phyloP scores from a whole-genome alignment of 2,113 vertebrate genomes.

The Pseudonaja textilis region DNA sequence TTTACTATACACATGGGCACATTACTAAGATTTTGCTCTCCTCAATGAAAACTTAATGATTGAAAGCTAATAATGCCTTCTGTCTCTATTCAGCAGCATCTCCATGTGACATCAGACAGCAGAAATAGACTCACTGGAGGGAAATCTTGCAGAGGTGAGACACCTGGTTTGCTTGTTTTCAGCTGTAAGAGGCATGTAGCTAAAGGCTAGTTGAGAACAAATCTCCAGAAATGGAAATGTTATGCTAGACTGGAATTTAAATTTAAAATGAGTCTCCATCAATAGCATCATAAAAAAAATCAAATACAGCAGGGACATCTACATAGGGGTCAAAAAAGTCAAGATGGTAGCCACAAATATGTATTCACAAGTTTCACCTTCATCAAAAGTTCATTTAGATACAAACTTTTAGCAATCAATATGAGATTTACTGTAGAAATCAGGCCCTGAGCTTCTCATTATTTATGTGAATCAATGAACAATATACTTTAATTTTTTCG shows the following conservation, averaged over 20 bases:
- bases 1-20: not conserved
- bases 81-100: not conserved
- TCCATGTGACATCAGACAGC: not conserved
- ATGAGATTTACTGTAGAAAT: not conserved
- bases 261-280: not conserved
- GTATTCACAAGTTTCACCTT: not conserved
- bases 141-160: not conserved
- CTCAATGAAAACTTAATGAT: not conserved
- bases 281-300: not conserved
- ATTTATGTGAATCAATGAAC: not conserved
- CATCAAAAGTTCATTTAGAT: not conserved
- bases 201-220: not conserved
- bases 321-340: not conserved
- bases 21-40: slow-evolving; percentile 18
- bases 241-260: not conserved
- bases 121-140: not conserved
- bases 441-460: not conserved
- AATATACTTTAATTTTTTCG: not conserved
- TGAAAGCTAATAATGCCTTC: not conserved
- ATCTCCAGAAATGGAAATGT: not conserved
- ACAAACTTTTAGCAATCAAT: not conserved
- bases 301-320: not conserved
- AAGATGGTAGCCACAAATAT: not conserved
- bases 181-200: not conserved
- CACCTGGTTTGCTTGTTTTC: not conserved